Evolutionary conservation across 2,113 vertebrate species (phyloP), one percentile per base, ranked within the genome.

Genomic region (Daubentonia madagascariensis): DNA sequence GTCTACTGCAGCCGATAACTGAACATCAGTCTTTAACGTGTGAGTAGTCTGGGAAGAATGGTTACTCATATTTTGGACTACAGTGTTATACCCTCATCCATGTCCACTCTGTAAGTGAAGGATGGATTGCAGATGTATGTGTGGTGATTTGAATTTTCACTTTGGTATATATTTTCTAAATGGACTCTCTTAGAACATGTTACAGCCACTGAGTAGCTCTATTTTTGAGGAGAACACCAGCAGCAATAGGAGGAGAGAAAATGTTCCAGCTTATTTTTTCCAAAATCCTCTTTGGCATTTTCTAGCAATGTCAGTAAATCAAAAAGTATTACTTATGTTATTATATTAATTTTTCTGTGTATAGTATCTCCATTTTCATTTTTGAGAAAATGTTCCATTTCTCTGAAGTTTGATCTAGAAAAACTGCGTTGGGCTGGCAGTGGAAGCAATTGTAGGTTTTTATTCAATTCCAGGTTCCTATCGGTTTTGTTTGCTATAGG

Each of bases 41-140:
- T 8, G 17, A 2, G 14, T 18, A 1, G 6, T 35, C 20, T 32
- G 43, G 20, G 65, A 16, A 40, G 37, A n/a, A 3, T 1, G 22
- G 8, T 5, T 35, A 11, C 0, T 65, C 28, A 1, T 8, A 2
- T 32, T 23, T 25, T 22, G 0, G n/a, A 30, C 20, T 17, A 1
- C 17, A 17, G 23, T 61, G 32, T 22, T 14, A 2, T 3, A 1
- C 40, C 32, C 40, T 28, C 52, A 20, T 9, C 45, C 10, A 6
- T 2, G 6, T 3, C 52, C 59, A 52, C 52, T 68, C 59, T 67
- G 12, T 16, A 50, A 57, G 65, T 3, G 40, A 86, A 48, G 54
- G 54, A 57, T 57, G 59, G 45, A 3, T 16, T 1, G 0, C 3
- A 25, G 22, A 6, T 23, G 1, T 12, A 0, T 8, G 2, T 1